Conservation (phyloP, 2,113 vertebrate species). For the Ptyas mucosa region DNA sequence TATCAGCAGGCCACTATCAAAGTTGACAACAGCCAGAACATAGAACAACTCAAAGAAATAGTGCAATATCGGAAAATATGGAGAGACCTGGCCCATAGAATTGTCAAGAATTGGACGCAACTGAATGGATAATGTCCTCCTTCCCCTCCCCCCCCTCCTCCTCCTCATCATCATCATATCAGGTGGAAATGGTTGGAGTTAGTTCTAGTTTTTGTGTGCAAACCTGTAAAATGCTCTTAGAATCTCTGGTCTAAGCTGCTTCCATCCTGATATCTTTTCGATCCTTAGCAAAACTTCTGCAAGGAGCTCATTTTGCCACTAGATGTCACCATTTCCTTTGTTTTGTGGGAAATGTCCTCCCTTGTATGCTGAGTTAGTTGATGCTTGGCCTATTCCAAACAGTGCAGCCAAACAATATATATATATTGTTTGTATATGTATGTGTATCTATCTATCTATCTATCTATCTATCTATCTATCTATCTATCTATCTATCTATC, state of each 20-base stretch:
- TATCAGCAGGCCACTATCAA: not conserved
- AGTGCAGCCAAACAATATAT: constrained; percentile 27
- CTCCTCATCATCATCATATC: no score
- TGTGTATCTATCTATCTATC: no score
- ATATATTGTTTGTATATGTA: no score
- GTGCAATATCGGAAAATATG: not conserved
- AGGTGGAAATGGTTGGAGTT: not conserved
- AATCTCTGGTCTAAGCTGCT: not conserved
- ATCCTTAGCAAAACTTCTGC: not conserved
- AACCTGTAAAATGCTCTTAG: not conserved
- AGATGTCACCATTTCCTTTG: constrained; percentile 72
- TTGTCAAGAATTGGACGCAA: no score
- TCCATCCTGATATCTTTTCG: not conserved
- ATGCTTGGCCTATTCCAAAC: constrained; percentile 33
- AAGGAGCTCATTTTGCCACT: constrained; percentile 45
- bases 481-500: no score
- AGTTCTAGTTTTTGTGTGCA: not conserved
- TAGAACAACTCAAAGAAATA: not conserved
- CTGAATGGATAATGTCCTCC: no score
- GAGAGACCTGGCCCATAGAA: no score
- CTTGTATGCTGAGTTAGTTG: constrained; percentile 41
- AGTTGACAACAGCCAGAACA: not conserved
- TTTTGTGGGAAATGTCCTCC: constrained; percentile 31
- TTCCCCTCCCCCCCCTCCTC: no score
- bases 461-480: no score